Conservation (phyloP, 1,140 invertebrate species). For the Drosophila melanogaster region Release_6_plus_ISO1_MT NT_033779.5:4939501-4940000, state of each 20-base stretch:
- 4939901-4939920: neutral
- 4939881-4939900: neutral
- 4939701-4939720: neutral
- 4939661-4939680: neutral
- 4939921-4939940: neutral
- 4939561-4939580: neutral
- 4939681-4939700: neutral
- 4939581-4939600: neutral
- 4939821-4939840: neutral
- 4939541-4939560: neutral
- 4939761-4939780: neutral
- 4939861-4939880: neutral
- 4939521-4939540: neutral
- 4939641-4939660: neutral
- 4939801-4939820: neutral
- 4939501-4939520: neutral
- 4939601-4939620: conserved; percentile 1
- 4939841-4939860: neutral
- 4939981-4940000: neutral
- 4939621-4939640: neutral
- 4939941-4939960: neutral
- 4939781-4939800: neutral
- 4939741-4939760: neutral
- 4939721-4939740: neutral
- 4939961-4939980: neutral